Percentiles rank a stretch among this genome's conserved stretches.
Conservation (phyloP, 2,113 vertebrate genomes). For the Eurypyga helias region DNA sequence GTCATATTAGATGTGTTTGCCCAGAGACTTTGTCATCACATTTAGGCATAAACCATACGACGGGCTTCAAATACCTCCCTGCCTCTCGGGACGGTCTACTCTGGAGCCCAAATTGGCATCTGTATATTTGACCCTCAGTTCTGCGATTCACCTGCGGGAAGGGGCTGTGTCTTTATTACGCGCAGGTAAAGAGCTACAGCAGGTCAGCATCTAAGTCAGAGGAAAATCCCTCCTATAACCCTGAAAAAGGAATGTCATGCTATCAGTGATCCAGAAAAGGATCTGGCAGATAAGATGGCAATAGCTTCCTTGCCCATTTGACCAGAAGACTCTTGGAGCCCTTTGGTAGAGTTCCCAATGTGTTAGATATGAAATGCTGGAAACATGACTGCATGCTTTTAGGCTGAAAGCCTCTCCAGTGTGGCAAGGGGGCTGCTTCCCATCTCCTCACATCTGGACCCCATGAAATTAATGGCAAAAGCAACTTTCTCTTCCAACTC, state of each 20-base stretch:
- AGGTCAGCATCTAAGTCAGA: neutral
- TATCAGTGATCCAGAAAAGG: neutral
- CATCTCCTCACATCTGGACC: neutral
- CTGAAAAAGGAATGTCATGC: neutral
- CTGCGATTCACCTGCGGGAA: neutral
- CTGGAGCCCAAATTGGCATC: neutral
- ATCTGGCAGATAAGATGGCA: neutral
- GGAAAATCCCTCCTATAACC: neutral
- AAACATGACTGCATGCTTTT: neutral
- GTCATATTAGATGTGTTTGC: neutral
- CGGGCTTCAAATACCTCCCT: neutral
- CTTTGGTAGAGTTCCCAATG: neutral
- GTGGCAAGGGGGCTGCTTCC: slow-evolving; percentile 1
- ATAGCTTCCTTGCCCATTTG: neutral
- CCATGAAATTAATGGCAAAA: slow-evolving; percentile 10
- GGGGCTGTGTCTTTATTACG: neutral
- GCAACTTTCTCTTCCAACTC: neutral
- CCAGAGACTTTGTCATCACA: neutral
- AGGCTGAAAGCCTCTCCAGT: neutral
- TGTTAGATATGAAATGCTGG: neutral
- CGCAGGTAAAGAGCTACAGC: neutral
- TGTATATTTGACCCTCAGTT: neutral
- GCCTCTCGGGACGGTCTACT: neutral
- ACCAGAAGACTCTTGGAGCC: neutral
- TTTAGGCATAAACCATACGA: neutral